Base-by-base conservation (phyloP, 2,888 invertebrate genomes). In the Odontocolon sp. region DNA sequence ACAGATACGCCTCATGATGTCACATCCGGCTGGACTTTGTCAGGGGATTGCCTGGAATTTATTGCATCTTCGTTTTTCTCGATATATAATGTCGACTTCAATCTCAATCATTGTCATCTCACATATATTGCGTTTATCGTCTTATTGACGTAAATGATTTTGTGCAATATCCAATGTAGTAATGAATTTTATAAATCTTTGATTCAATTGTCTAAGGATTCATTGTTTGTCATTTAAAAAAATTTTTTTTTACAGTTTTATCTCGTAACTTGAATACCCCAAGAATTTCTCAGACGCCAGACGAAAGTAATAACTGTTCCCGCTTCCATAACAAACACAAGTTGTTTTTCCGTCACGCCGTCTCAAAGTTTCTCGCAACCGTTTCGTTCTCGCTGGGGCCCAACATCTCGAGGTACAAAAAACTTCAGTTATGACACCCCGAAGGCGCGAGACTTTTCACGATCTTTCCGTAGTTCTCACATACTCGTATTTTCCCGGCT, bases 351-450 rank as follows among this genome's bases (percentile, higher is more conserved):
- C 68, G 71, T 31, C 67, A 47, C 38, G 63, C 42, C 57, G 50
- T 59, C 50, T 57, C 33, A 72, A 77, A 77, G 77, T 77, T 77
- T 68, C 16, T 72, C 63, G 33, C 63, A 36, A 68, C 50, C 33
- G 63, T 72, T 47, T 50, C 42, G 47, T 63, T 77, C 56, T 23
- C 38, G 16, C 63, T 57, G 14, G n/a, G 14, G 40, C 50, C 9
- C 23, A 42, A 31, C 28, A 28, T 54, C 54, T 40, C 47, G 18
- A 47, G 23, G 42, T 45, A 52, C 18, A 64, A 73, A 69, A 70
- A 70, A 77, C 63, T 69, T 64, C 63, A 16, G 77, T 73, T 77
- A 77, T 77, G 73, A 73, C 77, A 72, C 68, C 73, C 73, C 73
- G 42, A 73, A 73, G 73, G 73, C 72, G 56, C 63, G 61, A 67